These are phyloP conservation scores for Galago senegalensis DNA, from an alignment of 2,797 vertebrate species.

Conservation along the genomic window DNA sequence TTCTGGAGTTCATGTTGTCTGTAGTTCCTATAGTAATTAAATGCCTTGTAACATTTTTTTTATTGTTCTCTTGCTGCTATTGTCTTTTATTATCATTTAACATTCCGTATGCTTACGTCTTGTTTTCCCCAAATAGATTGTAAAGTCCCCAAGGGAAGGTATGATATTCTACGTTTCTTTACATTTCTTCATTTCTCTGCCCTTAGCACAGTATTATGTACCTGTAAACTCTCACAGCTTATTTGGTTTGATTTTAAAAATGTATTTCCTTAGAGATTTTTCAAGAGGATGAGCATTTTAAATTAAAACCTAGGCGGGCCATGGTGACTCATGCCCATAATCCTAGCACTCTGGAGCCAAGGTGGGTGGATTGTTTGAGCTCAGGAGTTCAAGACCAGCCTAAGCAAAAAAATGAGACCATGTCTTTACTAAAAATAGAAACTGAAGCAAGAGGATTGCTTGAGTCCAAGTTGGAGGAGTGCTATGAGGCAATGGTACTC, in stretches of 20 bases:
- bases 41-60: conserved; percentile 69
- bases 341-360: too few species aligned
- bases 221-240: conserved; percentile 58
- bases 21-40: conserved; percentile 49
- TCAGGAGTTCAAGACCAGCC: too few species aligned
- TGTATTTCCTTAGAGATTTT: conserved; percentile 74
- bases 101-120: conserved; percentile 77
- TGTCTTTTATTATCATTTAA: conserved; percentile 79
- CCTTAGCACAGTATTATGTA: conserved; percentile 71
- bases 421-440: too few species aligned
- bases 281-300: conserved; percentile 65
- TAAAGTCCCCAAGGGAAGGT: conserved; percentile 80
- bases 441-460: too few species aligned
- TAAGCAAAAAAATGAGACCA: too few species aligned
- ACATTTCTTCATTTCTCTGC: conserved; percentile 70
- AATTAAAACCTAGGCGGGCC: conserved; percentile 55
- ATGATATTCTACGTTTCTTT: conserved; percentile 80
- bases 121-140: conserved; percentile 81
- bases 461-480: too few species aligned
- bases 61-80: conserved; percentile 71
- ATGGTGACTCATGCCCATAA: too few species aligned
- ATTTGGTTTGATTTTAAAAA: conserved; percentile 68
- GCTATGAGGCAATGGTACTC: too few species aligned
- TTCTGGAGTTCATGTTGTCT: conserved; percentile 56
- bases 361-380: too few species aligned